These are phyloP conservation scores for Drosophila setifemur DNA, from an alignment of 1,140 invertebrate species.

Conservation along the genomic window DNA sequence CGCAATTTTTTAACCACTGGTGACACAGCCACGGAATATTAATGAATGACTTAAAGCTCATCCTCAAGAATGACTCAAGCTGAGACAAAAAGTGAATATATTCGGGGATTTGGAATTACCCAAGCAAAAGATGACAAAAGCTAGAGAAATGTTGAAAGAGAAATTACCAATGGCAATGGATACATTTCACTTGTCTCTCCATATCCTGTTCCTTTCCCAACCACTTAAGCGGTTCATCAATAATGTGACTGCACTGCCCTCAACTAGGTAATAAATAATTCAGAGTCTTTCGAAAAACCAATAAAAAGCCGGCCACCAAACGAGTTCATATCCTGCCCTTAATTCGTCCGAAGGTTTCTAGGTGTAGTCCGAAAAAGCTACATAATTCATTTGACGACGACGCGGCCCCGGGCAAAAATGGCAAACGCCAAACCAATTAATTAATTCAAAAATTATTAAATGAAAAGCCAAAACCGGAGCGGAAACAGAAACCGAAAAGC, in stretches of 20 bases:
- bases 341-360: conserved; percentile 43
- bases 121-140: conserved; percentile 2
- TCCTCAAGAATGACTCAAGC: conserved; percentile 44
- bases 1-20: conserved; percentile 8
- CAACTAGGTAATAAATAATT: conserved; percentile 39
- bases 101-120: too few species aligned
- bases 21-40: conserved; percentile 35
- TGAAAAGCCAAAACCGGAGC: conserved; percentile 17
- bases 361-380: conserved; percentile 29
- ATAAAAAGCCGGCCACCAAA: conserved; percentile 14
- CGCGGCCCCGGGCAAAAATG: conserved; percentile 5
- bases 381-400: conserved; percentile 53
- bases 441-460: conserved; percentile 72
- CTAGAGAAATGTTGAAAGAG: neutral
- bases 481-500: conserved; percentile 55
- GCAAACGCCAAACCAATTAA: conserved; percentile 71
- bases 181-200: neutral
- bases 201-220: conserved; percentile 9
- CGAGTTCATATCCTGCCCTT: conserved; percentile 22
- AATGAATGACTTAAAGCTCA: conserved; percentile 3
- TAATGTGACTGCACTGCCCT: conserved; percentile 38
- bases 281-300: conserved; percentile 34
- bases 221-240: conserved; percentile 43
- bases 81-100: too few species aligned
- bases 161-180: neutral